Evolutionary conservation across 2,797 vertebrate genomes (phyloP).

Genomic region (Nannoperca australis): DNA sequence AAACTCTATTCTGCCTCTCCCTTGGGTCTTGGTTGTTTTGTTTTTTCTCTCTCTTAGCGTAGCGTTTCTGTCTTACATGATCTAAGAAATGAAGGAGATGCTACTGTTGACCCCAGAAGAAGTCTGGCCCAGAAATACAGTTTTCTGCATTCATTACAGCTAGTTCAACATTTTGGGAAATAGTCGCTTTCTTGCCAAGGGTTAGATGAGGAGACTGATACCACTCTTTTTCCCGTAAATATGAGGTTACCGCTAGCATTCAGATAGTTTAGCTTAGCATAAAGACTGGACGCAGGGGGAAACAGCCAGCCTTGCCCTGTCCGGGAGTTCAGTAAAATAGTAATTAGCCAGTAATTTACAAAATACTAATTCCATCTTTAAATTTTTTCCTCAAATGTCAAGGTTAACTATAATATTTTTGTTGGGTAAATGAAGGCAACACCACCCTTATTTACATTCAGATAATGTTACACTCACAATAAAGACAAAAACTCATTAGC

Average conservation of each 20-base stretch:
- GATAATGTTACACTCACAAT: too few species aligned
- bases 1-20: slow-evolving; percentile 23
- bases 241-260: background rate
- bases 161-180: slow-evolving; percentile 6
- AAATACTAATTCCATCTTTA: too few species aligned
- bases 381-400: background rate
- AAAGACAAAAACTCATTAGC: too few species aligned
- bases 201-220: background rate
- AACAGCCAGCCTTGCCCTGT: background rate
- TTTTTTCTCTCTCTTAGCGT: slow-evolving; percentile 5
- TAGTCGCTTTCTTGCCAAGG: background rate
- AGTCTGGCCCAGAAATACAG: background rate
- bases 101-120: slow-evolving; percentile 18
- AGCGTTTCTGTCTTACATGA: slow-evolving; percentile 24
- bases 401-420: too few species aligned
- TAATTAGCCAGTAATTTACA: too few species aligned
- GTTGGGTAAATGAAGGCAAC: too few species aligned
- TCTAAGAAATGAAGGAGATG: slow-evolving; percentile 11
- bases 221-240: background rate
- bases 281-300: background rate
- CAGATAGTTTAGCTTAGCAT: background rate
- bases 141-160: background rate
- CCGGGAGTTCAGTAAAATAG: too few species aligned
- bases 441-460: too few species aligned
- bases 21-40: slow-evolving; percentile 19